Evolutionary conservation across 2,797 vertebrate genomes (phyloP).

Genomic region (Nannoperca obscura): DNA sequence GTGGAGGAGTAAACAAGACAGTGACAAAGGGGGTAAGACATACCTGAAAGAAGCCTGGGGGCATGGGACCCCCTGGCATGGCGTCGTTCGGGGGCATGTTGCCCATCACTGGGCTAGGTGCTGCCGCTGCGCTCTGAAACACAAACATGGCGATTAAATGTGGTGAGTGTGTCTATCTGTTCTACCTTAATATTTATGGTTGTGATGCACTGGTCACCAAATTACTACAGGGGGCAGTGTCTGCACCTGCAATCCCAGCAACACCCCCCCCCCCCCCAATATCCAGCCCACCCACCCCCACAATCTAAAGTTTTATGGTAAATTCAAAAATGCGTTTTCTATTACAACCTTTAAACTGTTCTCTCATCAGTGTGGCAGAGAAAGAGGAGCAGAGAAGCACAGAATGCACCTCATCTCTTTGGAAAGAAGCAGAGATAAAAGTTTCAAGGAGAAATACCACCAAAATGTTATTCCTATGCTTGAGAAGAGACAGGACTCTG

Average conservation of each 20-base stretch:
- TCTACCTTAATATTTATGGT: neutral
- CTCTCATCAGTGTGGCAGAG: slow-evolving; percentile 1
- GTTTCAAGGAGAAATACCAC: slow-evolving; percentile 21
- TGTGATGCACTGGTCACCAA: slow-evolving; percentile 39
- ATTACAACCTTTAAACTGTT: slow-evolving; percentile 31
- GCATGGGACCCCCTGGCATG: slow-evolving; percentile 91
- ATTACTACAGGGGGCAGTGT: slow-evolving; percentile 73
- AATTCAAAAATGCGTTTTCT: slow-evolving; percentile 46
- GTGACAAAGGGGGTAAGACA: slow-evolving; percentile 10
- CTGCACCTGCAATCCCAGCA: slow-evolving; percentile 55
- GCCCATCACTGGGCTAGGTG: slow-evolving; percentile 94
- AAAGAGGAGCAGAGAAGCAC: neutral
- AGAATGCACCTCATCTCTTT: slow-evolving; percentile 1
- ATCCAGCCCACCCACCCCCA: neutral
- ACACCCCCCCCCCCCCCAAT: neutral
- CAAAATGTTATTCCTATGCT: slow-evolving; percentile 5
- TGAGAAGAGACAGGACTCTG: neutral
- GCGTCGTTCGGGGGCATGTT: slow-evolving; percentile 91
- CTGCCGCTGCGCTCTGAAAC: slow-evolving; percentile 86
- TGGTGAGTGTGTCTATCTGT: neutral
- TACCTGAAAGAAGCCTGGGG: slow-evolving; percentile 96
- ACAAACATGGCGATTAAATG: slow-evolving; percentile 42
- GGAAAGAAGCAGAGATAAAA: neutral
- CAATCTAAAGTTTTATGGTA: slow-evolving; percentile 42
- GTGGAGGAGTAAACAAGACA: slow-evolving; percentile 4